Evolutionary conservation across 2,888 invertebrate genomes (phyloP).

Genomic region (Trissolcus japonicus): DNA sequence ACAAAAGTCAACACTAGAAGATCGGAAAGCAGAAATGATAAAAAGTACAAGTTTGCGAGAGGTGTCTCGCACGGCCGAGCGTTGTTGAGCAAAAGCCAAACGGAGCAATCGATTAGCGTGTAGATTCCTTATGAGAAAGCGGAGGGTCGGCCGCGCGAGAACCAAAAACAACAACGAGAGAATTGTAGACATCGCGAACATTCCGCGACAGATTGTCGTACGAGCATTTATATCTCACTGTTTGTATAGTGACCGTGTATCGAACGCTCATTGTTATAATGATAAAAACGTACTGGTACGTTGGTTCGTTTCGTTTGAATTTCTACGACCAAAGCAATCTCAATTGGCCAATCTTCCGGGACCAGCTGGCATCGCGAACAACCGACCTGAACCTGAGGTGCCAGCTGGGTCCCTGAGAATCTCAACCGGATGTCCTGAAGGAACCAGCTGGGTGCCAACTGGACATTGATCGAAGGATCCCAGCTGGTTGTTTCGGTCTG

Average conservation of each 20-base stretch:
- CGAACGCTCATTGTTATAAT: slow-evolving; percentile 67
- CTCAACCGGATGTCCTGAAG: no score
- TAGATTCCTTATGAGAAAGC: no score
- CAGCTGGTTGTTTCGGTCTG: no score
- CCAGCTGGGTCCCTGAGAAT: no score
- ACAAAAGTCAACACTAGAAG: slow-evolving; percentile 23
- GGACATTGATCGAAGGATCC: no score
- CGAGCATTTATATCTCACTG: slow-evolving; percentile 51
- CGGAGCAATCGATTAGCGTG: no score
- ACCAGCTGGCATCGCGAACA: not conserved
- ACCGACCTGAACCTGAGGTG: not conserved
- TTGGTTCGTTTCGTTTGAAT: slow-evolving; percentile 59
- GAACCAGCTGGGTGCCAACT: no score
- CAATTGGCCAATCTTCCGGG: slow-evolving; percentile 2
- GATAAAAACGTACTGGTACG: slow-evolving; percentile 73
- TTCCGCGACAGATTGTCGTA: slow-evolving; percentile 59
- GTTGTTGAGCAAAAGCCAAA: not conserved
- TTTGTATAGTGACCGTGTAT: slow-evolving; percentile 59
- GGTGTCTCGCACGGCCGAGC: slow-evolving; percentile 28
- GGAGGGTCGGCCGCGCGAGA: not conserved
- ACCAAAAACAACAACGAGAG: not conserved
- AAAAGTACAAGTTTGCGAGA: slow-evolving; percentile 45
- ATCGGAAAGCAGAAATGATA: slow-evolving; percentile 15
- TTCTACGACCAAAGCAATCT: slow-evolving; percentile 45
- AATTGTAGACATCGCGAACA: slow-evolving; percentile 47